Conservation (phyloP, 2,113 vertebrate species). For the Triplophysa dalaica region DNA sequence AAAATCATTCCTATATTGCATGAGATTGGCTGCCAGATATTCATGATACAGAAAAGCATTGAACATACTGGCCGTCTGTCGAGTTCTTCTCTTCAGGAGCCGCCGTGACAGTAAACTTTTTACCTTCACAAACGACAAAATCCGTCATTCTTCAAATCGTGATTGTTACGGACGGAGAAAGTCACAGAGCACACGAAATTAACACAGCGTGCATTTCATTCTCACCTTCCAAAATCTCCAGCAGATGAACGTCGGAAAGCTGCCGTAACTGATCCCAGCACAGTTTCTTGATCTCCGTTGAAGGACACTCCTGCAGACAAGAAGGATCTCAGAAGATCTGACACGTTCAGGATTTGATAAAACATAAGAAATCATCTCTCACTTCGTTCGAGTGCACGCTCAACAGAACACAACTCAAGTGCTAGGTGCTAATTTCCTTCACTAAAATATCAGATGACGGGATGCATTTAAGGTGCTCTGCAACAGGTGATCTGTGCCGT, state of each 20-base stretch:
- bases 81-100: constrained; percentile 75
- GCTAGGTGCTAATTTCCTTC: too few species aligned
- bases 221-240: constrained; percentile 91
- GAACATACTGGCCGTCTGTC: constrained; percentile 82
- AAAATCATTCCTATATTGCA: too few species aligned
- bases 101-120: constrained; percentile 69
- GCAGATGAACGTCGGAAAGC: constrained; percentile 84
- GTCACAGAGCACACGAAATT: too few species aligned
- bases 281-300: constrained; percentile 89
- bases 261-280: constrained; percentile 92
- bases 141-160: not conserved
- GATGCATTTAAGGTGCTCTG: too few species aligned
- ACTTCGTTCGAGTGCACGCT: too few species aligned
- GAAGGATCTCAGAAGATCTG: not conserved
- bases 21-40: not conserved
- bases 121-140: constrained; percentile 66
- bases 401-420: too few species aligned
- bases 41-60: not conserved
- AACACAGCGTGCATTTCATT: not conserved
- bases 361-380: too few species aligned
- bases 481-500: too few species aligned
- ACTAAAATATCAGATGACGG: too few species aligned
- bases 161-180: too few species aligned
- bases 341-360: too few species aligned
- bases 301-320: constrained; percentile 78